Evolutionary conservation across 1,140 invertebrate genomes (phyloP), one percentile per base, ranked within the genome.

Genomic region (Papilio polytes): DNA sequence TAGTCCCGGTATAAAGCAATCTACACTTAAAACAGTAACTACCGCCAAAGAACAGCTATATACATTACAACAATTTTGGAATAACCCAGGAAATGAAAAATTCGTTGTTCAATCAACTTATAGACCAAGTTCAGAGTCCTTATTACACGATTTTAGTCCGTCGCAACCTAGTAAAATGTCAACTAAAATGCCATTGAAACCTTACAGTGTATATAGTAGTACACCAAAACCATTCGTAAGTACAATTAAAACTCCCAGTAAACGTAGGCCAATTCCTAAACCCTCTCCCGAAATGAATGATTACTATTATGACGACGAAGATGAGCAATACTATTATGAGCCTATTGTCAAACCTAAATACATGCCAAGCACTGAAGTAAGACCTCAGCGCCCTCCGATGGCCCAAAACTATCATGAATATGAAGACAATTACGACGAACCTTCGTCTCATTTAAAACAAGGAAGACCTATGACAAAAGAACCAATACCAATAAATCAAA

Each of bases 361-460:
- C 82, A 96, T 96, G 96, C 96, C 96, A 7, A 96, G 95, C 91
- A 95, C 96, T 8, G 96, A 96, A 92, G 94, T 95, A 1, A 95
- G 89, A 82, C 95, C 95, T 46, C 93, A 95, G 83, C 87, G 95
- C 80, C 95, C 95, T 18, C 89, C 87, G 1, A 95, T 95, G 90
- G 95, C 95, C 44, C 95, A 95, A 85, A 95, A 95, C 81, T 93
- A 96, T 84, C 89, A 95, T 84, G 94, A 95, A 86, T 95, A 95
- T 82, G 94, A 95, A 77, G 95, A 95, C 78, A 81, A 85, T 80
- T 89, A 91, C 76, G 89, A 90, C 70, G 87, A 88, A 80, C 82
- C 86, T 77, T 79, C 83, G 22, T 78, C 59, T 36, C 85, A 81
- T 79, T 82, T 80, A 22, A 90, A 83, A 36, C 83, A 84, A 31